Evolutionary conservation across 2,888 invertebrate species (phyloP).

Genomic region (Drosophila paramelanica): DNA sequence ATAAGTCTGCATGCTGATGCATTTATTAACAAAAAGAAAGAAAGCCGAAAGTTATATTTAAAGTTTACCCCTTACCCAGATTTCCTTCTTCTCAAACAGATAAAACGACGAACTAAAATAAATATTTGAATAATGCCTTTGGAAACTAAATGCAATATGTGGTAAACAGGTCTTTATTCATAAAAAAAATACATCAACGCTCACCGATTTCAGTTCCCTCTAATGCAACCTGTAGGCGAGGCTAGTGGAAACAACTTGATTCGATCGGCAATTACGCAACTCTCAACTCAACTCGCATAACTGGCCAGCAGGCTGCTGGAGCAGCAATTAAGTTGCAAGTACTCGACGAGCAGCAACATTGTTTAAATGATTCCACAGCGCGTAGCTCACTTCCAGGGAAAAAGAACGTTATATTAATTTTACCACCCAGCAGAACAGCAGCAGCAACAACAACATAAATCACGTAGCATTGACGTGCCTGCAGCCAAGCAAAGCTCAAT

Average conservation of each 20-base stretch:
- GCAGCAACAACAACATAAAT: conserved; percentile 50
- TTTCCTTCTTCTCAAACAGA: no score
- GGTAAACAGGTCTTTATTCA: neutral
- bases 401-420: conserved; percentile 74
- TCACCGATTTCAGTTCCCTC: neutral
- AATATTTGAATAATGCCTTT: no score
- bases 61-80: no score
- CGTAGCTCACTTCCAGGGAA: conserved; percentile 62
- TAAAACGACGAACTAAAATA: no score
- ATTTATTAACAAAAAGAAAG: neutral
- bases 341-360: conserved; percentile 50
- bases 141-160: neutral
- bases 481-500: conserved; percentile 75
- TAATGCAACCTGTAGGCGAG: conserved; percentile 13
- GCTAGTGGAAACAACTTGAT: conserved; percentile 26
- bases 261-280: conserved; percentile 61
- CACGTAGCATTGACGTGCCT: conserved; percentile 72
- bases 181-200: neutral
- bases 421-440: conserved; percentile 54
- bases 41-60: neutral
- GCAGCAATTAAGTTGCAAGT: conserved; percentile 64
- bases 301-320: conserved; percentile 16
- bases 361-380: conserved; percentile 56
- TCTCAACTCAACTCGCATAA: conserved; percentile 1
- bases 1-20: conserved; percentile 37